Evolutionary conservation across 2,888 invertebrate species (phyloP).

Genomic region (Mythimna loreyi): DNA sequence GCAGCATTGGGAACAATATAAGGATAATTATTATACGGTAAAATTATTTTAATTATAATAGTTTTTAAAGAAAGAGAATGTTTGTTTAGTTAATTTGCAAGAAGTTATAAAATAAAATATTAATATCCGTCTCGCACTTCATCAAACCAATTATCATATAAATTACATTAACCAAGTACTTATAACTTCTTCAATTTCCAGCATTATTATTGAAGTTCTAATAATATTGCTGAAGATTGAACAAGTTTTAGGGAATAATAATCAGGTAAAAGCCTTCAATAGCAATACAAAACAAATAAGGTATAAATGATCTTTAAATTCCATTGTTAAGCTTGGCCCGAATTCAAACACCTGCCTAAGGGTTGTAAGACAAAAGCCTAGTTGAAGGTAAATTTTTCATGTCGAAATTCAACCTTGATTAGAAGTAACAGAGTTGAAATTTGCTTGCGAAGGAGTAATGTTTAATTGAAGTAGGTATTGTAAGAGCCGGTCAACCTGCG

Average conservation of each 20-base stretch:
- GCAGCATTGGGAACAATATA: no score
- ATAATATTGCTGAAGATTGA: no score
- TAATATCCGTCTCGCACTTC: neutral
- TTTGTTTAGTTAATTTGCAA: no score
- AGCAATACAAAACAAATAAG: constrained; percentile 21
- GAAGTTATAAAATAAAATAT: neutral
- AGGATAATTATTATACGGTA: no score
- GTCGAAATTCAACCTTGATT: neutral
- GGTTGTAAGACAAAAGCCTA: constrained; percentile 42
- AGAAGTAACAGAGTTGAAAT: neutral
- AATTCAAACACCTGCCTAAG: constrained; percentile 41
- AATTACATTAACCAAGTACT: constrained; percentile 4
- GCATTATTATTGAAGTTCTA: constrained; percentile 9
- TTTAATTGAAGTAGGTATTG: constrained; percentile 50
- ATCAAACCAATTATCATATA: constrained; percentile 6
- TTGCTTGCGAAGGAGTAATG: neutral
- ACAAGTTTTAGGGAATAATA: constrained; percentile 30
- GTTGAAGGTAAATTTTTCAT: neutral
- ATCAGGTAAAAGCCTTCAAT: constrained; percentile 4
- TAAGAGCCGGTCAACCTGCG: constrained; percentile 26
- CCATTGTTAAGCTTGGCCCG: constrained; percentile 22
- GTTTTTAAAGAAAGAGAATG: no score
- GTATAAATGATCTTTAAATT: constrained; percentile 35
- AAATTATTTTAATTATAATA: no score
- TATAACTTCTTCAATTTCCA: constrained; percentile 24